Percentiles rank a stretch among this genome's conserved stretches.
These are phyloP conservation scores for Suillia variegata DNA, from an alignment of 2,888 invertebrate species.

Conservation along the genomic window DNA sequence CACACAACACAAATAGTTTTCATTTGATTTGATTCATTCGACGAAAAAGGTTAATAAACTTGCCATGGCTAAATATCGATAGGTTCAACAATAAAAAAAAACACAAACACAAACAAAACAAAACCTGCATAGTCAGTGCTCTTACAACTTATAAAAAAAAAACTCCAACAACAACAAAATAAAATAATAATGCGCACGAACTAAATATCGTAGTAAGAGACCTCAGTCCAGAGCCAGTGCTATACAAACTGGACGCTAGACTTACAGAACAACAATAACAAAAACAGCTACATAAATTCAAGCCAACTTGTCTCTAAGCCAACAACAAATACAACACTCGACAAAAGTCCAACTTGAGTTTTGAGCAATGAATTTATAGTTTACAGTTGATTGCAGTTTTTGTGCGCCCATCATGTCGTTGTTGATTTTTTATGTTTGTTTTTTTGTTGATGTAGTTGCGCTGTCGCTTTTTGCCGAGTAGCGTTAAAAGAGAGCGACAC, in stretches of 20 bases:
- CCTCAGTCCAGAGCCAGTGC: no score
- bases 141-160: no score
- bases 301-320: background rate
- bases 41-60: slow-evolving; percentile 27
- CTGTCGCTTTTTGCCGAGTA: background rate
- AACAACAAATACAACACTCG: no score
- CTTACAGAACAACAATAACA: background rate
- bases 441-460: slow-evolving; percentile 18
- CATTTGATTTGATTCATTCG: no score
- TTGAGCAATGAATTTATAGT: slow-evolving; percentile 33
- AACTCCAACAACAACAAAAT: background rate
- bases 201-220: no score
- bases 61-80: slow-evolving; percentile 23
- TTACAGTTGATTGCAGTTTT: slow-evolving; percentile 32
- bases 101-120: slow-evolving; percentile 10
- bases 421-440: background rate
- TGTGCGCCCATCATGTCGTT: background rate
- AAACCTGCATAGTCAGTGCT: no score
- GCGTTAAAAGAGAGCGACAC: background rate
- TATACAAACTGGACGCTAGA: background rate
- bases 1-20: no score
- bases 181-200: background rate
- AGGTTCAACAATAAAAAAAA: no score
- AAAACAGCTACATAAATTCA: background rate
- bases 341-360: slow-evolving; percentile 11